phyloP scores from a whole-genome alignment of 2,888 invertebrate genomes.

The Tenthredo livida region DNA sequence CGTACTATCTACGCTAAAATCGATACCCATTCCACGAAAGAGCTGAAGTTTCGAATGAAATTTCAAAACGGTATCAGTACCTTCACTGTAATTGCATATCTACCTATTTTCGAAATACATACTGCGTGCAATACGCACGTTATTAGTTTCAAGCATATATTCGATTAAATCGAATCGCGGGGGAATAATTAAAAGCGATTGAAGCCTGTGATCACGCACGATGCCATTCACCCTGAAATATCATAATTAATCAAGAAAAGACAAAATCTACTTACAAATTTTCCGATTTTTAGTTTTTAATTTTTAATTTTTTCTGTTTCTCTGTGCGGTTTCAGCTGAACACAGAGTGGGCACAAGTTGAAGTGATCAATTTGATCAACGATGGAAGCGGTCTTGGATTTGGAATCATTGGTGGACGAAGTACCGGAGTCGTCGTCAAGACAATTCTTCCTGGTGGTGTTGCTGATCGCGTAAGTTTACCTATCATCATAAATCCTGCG shows the following conservation, averaged over 20 bases:
- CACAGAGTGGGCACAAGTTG: slow-evolving; percentile 99
- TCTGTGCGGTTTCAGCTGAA: slow-evolving; percentile 85
- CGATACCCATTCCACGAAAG: not conserved
- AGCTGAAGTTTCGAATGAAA: slow-evolving; percentile 20
- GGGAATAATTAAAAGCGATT: not conserved
- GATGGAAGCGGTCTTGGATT: slow-evolving; percentile 99
- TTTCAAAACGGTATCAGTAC: not conserved
- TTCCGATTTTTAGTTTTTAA: too few species aligned
- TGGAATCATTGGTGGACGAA: slow-evolving; percentile 98
- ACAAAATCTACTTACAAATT: too few species aligned
- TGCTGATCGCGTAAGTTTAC: slow-evolving; percentile 91
- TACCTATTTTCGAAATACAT: not conserved
- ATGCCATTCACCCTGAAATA: not conserved
- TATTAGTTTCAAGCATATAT: too few species aligned
- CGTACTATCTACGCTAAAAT: slow-evolving; percentile 14
- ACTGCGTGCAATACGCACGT: too few species aligned
- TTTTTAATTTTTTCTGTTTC: too few species aligned
- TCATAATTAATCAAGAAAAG: not conserved
- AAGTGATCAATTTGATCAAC: slow-evolving; percentile 97
- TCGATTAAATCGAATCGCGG: not conserved
- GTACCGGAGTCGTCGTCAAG: slow-evolving; percentile 99
- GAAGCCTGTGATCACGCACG: not conserved
- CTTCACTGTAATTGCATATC: not conserved
- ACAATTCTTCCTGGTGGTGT: slow-evolving; percentile 98
- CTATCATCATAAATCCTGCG: not conserved